Evolutionary conservation across 2,797 vertebrate genomes (phyloP), one percentile per base, ranked within the genome.

Genomic region (Coregonus suidteri): DNA sequence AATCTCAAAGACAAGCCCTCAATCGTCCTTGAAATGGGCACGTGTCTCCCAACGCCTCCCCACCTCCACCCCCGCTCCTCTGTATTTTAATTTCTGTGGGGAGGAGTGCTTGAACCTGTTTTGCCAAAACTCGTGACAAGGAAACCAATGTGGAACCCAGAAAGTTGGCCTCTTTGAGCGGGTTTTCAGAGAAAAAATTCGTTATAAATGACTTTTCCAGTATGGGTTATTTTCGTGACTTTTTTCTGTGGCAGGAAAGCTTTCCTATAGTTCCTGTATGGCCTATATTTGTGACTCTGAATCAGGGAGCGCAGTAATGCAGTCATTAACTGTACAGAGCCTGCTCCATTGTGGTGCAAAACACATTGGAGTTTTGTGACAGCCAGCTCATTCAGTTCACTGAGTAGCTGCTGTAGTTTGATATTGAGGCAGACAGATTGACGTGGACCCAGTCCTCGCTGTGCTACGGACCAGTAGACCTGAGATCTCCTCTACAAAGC

Each of bases 381-480:
- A 91, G 88, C 84, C 13, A 73, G 85, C 78, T 90, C 83, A 82
- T 86, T 88, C 90, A 90, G 84, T 92, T 93, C 89, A 90, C 56
- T 89, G 88, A 88, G 91, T 90, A 87, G 89, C 86, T 74, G 86
- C 86, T 47, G 20, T 62, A 83, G 92, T 88, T 91, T 90, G 88
- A 88, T 90, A 85, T 79, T 6, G 65, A 85, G 84, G 79, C 83
- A 86, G 88, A 89, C 83, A 82, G 80, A 84, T 79, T 65, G 85
- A 90, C 80, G 79, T 86, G 73, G 3, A 52, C 70, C 25, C 77
- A 79, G 64, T 34, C 11, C 16, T 35, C 3, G 53, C 66, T 37
- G 16, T 51, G 83, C 76, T 52, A 86, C 75, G 77, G 87, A 82
- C 82, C 85, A 89, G 81, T 82, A 75, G 82, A 81, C 83, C 79